phyloP scores from a whole-genome alignment of 2,113 vertebrate species.

The Cavia aperea region DNA sequence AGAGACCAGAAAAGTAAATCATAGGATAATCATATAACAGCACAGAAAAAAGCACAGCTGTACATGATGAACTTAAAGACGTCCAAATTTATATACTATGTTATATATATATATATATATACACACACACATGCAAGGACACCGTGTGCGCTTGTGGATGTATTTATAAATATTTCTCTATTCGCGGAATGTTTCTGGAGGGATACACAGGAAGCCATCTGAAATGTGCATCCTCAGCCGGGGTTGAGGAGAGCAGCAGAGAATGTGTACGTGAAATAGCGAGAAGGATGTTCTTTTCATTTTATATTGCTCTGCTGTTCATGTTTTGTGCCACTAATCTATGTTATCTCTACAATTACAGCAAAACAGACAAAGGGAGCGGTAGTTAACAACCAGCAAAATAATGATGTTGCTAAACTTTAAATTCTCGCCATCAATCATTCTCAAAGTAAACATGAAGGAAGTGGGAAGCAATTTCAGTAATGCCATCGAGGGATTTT shows the following conservation, averaged over 20 bases:
- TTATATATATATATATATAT: neutral
- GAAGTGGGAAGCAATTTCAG: constrained; percentile 14
- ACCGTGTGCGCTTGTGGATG: constrained; percentile 26
- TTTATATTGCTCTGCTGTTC: neutral
- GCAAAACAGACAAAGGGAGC: constrained; percentile 19
- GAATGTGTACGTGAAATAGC: neutral
- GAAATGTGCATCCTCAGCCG: constrained; percentile 26
- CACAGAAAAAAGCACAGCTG: neutral
- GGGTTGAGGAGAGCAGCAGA: neutral
- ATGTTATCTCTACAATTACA: constrained; percentile 21
- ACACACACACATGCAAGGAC: neutral
- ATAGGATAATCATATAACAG: neutral
- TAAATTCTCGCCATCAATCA: neutral
- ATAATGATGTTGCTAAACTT: neutral
- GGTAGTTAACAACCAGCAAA: neutral
- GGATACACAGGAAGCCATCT: constrained; percentile 48
- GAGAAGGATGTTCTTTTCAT: constrained; percentile 13
- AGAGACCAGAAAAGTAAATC: constrained; percentile 24
- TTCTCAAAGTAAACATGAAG: neutral
- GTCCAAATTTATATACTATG: neutral
- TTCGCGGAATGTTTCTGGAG: constrained; percentile 18
- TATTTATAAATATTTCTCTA: constrained; percentile 48
- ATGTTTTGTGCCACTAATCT: neutral
- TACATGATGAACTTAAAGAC: neutral
- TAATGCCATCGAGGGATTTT: neutral